phyloP scores from a whole-genome alignment of 2,797 vertebrate genomes.

The Florisuga fusca region DNA sequence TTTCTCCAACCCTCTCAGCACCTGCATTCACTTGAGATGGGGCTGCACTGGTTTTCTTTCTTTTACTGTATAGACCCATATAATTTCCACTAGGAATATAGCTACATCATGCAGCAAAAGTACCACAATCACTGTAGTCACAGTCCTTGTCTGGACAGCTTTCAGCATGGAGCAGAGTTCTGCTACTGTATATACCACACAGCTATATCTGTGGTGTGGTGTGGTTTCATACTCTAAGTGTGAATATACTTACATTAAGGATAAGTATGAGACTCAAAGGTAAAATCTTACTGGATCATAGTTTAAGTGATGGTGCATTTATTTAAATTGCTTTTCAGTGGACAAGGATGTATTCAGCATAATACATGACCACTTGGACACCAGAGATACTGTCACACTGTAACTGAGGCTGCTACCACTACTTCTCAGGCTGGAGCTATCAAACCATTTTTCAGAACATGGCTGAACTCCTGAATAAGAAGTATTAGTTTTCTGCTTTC shows the following conservation, averaged over 20 bases:
- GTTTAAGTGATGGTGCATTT: background rate
- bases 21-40: background rate
- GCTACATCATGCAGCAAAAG: background rate
- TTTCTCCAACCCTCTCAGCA: background rate
- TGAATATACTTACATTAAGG: background rate
- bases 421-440: background rate
- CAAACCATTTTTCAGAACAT: background rate
- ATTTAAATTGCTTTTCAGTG: background rate
- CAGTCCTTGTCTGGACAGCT: background rate
- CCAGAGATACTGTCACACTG: background rate
- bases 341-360: background rate
- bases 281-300: background rate
- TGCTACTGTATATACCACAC: background rate
- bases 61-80: background rate
- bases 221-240: background rate
- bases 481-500: background rate
- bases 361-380: background rate
- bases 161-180: background rate
- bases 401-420: background rate
- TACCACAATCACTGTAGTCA: background rate
- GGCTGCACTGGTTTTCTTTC: background rate
- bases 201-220: background rate
- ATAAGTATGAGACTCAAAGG: background rate
- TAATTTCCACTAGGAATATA: background rate
- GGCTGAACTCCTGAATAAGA: background rate